A percentile compares a stretch with the other conserved stretches of the same genome.
phyloP scores from a whole-genome alignment of 2,888 invertebrate species.

The Xiphydria camelus region DNA sequence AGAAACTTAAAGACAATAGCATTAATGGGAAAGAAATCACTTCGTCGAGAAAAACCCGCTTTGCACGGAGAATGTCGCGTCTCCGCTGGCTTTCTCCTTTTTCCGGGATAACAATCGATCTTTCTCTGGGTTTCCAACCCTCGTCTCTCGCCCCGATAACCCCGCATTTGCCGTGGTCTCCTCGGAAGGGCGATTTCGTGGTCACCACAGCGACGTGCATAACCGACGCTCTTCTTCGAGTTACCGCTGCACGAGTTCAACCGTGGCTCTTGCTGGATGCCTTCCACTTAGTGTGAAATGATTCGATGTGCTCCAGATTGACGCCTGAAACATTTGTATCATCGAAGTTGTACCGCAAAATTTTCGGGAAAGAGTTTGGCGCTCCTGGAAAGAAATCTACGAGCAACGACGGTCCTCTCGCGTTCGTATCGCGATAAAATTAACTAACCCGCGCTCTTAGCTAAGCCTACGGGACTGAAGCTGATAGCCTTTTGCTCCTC shows the following conservation, averaged over 20 bases:
- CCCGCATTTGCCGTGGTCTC: constrained; percentile 8
- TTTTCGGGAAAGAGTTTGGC: too few relatives aligned
- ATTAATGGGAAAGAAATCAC: constrained; percentile 21
- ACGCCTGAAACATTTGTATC: constrained; percentile 63
- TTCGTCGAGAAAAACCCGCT: constrained; percentile 27
- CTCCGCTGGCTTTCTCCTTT: constrained; percentile 21
- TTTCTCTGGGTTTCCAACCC: constrained; percentile 47
- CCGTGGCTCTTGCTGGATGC: constrained; percentile 70
- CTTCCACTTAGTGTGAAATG: constrained; percentile 86
- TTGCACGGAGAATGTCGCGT: constrained; percentile 20
- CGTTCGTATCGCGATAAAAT: too few relatives aligned
- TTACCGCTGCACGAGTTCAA: constrained; percentile 57
- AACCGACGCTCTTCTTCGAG: constrained; percentile 24
- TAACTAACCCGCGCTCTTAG: constrained; percentile 71
- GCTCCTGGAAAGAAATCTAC: too few relatives aligned
- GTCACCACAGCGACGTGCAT: constrained; percentile 13
- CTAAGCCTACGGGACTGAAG: constrained; percentile 77
- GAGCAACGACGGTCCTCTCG: too few relatives aligned
- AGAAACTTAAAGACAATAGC: too few relatives aligned
- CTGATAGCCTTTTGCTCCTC: constrained; percentile 62
- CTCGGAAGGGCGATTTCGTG: constrained; percentile 13
- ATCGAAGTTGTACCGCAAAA: too few relatives aligned
- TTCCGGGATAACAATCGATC: constrained; percentile 22
- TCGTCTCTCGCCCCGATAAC: constrained; percentile 16
- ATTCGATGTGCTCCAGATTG: constrained; percentile 77